phyloP scores from a whole-genome alignment of 2,888 invertebrate species.

The Druceiella hillmani region DNA sequence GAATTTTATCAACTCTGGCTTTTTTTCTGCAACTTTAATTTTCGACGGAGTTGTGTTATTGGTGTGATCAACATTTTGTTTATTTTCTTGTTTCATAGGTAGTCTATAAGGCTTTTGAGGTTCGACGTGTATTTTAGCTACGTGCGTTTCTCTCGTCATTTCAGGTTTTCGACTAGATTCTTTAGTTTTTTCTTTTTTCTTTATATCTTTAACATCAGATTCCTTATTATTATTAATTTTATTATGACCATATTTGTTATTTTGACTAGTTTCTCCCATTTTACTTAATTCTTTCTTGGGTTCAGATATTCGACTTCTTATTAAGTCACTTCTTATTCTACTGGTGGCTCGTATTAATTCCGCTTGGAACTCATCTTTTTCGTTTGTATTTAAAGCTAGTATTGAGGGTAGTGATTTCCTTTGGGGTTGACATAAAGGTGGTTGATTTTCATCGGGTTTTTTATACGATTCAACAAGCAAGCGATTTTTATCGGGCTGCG shows the following conservation, averaged over 20 bases:
- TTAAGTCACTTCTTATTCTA: conserved; percentile 45
- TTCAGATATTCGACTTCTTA: conserved; percentile 10
- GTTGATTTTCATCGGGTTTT: too few species aligned
- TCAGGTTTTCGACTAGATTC: conserved; percentile 47
- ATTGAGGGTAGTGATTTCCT: conserved; percentile 53
- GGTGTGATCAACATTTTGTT: too few species aligned
- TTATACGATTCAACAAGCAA: conserved; percentile 34
- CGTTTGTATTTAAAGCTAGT: conserved; percentile 46
- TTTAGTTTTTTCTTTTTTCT: conserved; percentile 45
- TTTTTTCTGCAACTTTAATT: too few species aligned
- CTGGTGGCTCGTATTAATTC: conserved; percentile 49
- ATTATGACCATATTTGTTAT: conserved; percentile 28
- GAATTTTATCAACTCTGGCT: background rate
- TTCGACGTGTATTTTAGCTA: too few species aligned
- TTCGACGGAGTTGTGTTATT: too few species aligned
- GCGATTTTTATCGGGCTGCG: conserved; percentile 36
- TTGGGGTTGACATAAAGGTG: conserved; percentile 39
- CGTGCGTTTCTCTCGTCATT: too few species aligned
- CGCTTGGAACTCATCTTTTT: conserved; percentile 51
- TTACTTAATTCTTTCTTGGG: conserved; percentile 3
- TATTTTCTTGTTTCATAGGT: too few species aligned
- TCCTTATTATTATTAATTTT: conserved; percentile 8
- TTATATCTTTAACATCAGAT: conserved; percentile 37
- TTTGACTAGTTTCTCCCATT: conserved; percentile 39
- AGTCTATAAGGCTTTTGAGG: too few species aligned